Evolutionary conservation across 2,888 invertebrate species (phyloP), one percentile per base, ranked within the genome.

Genomic region (Tricholauxania praeusta): DNA sequence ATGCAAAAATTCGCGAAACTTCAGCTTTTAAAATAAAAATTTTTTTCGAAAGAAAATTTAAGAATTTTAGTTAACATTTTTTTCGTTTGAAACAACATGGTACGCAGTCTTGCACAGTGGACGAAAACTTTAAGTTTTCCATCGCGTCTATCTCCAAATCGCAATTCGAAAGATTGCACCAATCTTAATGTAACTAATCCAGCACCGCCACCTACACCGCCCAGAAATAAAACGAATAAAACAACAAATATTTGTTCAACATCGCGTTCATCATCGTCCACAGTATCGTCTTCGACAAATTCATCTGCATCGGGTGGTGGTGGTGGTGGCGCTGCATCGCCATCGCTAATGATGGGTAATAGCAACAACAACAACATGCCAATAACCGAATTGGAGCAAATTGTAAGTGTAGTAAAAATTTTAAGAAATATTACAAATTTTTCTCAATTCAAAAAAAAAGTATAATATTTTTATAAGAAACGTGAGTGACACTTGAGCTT

Each of bases 51-150:
- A 49, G 17, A 67, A 74, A 69, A 72, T 70, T 32, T 67, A 76
- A 71, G 67, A 73, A 74, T 12, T 28, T 65, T 72, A 73, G 55
- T 52, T n/a, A 67, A 67, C 53, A 19, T 19, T 39, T 19, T 72
- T 53, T 19, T 12, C 14, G 15, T 19, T n/a, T 57, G 22, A 39
- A 19, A 17, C 70, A 84, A 82, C 80, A 95, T 95, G 95, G 95
- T 95, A 88, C 93, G 95, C 81, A 95, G 94, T 89, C 89, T 95
- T 84, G 92, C 94, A 76, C 94, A 95, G 90, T 95, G 95, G 95
- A 95, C 95, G 88, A 95, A 95, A 90, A 95, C 95, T 80, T 90
- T 95, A 86, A 95, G 95, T 90, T 95, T 95, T 87, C 95, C 95
- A 76, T 92, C 95, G 83, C 90, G 95, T 87, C 90, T 95, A 84